Percentiles rank a stretch among this genome's conserved stretches.
Conservation (phyloP, 2,888 invertebrate genomes). For the Lathronympha strigana region DNA sequence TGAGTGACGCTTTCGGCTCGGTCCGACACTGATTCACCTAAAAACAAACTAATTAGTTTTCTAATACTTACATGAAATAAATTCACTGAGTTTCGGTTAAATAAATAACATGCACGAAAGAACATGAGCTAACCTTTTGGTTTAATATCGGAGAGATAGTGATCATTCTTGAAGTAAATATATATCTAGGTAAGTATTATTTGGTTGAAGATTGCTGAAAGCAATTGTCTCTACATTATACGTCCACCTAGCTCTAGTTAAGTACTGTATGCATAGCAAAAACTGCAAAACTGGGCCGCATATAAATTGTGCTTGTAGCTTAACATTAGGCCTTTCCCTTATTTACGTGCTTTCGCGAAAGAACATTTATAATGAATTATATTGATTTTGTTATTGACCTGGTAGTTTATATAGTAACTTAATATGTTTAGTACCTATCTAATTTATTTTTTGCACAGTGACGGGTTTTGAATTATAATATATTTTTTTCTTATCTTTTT, state of each 20-base stretch:
- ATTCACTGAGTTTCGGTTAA: no score
- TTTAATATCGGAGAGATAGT: no score
- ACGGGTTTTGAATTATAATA: no score
- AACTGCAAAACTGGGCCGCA: neutral
- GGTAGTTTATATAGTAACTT: no score
- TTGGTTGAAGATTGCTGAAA: neutral
- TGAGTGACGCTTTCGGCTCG: conserved; percentile 77
- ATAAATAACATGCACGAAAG: no score
- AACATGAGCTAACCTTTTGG: no score
- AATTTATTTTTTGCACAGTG: no score
- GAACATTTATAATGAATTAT: no score
- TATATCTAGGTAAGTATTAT: no score
- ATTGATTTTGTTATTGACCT: neutral
- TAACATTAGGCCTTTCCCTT: neutral
- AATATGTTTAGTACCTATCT: no score
- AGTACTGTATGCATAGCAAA: neutral
- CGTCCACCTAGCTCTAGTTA: neutral
- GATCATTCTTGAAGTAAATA: no score
- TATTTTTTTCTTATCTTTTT: neutral
- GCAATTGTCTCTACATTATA: neutral
- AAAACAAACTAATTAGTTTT: conserved; percentile 30
- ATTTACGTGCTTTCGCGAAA: no score
- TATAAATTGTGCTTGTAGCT: neutral
- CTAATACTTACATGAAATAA: neutral
- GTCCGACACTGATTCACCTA: conserved; percentile 78